Percentiles rank a stretch among this genome's conserved stretches.
Conservation (phyloP, 2,797 vertebrate genomes). For the Carapus acus region DNA sequence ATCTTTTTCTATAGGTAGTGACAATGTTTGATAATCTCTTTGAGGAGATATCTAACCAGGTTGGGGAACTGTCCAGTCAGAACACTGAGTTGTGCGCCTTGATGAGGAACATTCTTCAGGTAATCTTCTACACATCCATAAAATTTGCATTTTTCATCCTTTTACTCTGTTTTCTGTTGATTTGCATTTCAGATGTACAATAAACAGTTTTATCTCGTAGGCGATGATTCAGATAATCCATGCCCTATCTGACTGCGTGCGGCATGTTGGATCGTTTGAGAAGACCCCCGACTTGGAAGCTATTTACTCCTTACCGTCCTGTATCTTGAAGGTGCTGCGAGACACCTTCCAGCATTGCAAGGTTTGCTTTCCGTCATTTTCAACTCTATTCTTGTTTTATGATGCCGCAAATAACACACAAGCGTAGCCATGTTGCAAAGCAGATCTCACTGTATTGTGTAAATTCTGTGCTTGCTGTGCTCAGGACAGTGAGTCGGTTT, state of each 20-base stretch:
- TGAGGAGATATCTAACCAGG: slow-evolving; percentile 77
- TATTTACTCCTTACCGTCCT: slow-evolving; percentile 80
- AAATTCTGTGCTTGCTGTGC: slow-evolving; percentile 11
- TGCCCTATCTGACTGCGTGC: slow-evolving; percentile 76
- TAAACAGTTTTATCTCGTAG: slow-evolving; percentile 57
- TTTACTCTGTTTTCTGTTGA: background rate
- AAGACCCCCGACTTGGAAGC: slow-evolving; percentile 66
- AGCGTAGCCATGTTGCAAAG: too few species aligned
- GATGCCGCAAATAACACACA: too few species aligned
- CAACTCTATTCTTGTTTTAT: too few species aligned
- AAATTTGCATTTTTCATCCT: background rate
- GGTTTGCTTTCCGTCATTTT: slow-evolving; percentile 38
- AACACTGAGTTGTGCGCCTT: slow-evolving; percentile 76
- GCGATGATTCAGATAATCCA: slow-evolving; percentile 79
- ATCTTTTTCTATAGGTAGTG: slow-evolving; percentile 67
- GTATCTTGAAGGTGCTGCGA: slow-evolving; percentile 79
- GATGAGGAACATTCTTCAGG: slow-evolving; percentile 82
- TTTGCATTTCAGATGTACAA: background rate
- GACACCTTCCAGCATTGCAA: slow-evolving; percentile 88
- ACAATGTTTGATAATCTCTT: slow-evolving; percentile 81
- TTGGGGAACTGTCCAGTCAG: slow-evolving; percentile 80
- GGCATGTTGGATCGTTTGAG: slow-evolving; percentile 71
- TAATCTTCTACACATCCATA: slow-evolving; percentile 33
- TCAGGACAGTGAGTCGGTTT: slow-evolving; percentile 88
- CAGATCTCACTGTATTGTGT: background rate